These are phyloP conservation scores for Lutjanus erythropterus DNA, from an alignment of 2,113 vertebrate species.

Conservation along the genomic window DNA sequence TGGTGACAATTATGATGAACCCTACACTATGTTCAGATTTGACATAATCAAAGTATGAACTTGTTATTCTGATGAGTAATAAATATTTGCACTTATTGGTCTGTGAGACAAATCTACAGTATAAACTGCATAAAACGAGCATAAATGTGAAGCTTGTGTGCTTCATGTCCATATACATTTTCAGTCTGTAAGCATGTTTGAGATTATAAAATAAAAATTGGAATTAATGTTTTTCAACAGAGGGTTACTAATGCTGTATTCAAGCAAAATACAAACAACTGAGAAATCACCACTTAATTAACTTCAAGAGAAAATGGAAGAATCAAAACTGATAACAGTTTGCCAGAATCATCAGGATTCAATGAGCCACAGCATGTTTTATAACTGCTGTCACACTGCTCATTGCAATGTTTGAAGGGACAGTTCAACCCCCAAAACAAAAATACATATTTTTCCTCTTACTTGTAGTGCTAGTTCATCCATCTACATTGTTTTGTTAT, in stretches of 20 bases:
- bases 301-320: not conserved
- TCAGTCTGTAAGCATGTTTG: not conserved
- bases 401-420: not conserved
- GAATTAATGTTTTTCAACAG: not conserved
- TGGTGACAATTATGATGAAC: not conserved
- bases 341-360: not conserved
- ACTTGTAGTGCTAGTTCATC: no score
- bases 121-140: not conserved
- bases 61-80: not conserved
- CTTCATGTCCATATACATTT: not conserved
- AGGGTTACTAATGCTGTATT: not conserved
- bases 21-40: not conserved
- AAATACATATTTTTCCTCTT: no score
- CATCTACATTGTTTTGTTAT: no score
- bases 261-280: not conserved
- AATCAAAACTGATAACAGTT: not conserved
- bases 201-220: not conserved
- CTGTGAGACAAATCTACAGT: not conserved
- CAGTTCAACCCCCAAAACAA: no score
- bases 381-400: not conserved
- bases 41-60: not conserved
- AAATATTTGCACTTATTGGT: not conserved
- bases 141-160: not conserved
- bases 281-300: not conserved
- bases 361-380: slow-evolving; percentile 2